Conservation (phyloP, 2,113 vertebrate species). For the Bagarius yarrelli region DNA sequence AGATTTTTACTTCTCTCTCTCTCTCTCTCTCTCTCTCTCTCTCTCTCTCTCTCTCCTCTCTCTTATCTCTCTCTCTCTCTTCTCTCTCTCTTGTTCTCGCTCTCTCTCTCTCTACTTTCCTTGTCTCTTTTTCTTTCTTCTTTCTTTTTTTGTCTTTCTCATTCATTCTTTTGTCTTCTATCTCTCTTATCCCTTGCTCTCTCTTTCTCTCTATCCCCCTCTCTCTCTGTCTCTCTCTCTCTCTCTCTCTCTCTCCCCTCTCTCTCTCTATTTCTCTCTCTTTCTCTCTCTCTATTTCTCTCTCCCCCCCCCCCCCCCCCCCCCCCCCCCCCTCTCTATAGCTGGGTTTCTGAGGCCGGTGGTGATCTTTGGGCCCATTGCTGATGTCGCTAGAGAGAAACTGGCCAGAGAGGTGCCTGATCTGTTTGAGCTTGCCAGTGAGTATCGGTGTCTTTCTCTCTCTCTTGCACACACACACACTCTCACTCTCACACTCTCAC, state of each 20-base stretch:
- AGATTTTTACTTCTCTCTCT: too few species aligned
- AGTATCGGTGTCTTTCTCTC: conserved; percentile 67
- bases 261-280: background rate
- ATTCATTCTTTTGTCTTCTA: too few species aligned
- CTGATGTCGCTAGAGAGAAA: conserved; percentile 92
- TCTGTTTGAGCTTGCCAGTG: conserved; percentile 94
- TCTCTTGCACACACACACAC: background rate
- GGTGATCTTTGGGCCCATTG: conserved; percentile 96
- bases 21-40: too few species aligned
- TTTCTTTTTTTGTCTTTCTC: background rate
- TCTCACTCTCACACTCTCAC: background rate
- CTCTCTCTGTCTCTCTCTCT: too few species aligned
- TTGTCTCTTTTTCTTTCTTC: background rate
- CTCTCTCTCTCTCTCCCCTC: too few species aligned
- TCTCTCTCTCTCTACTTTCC: too few species aligned
- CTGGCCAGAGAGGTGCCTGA: conserved; percentile 91
- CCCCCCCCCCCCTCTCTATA: conserved; percentile 53
- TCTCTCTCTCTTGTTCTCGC: too few species aligned
- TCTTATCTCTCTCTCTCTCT: too few species aligned
- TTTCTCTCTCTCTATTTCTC: background rate
- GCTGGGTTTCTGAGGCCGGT: conserved; percentile 97
- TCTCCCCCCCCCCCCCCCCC: too few species aligned
- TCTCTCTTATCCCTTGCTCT: too few species aligned
- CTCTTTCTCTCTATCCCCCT: too few species aligned
- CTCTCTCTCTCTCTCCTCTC: too few species aligned